A percentile compares a stretch with the other conserved stretches of the same genome.
Conservation (phyloP, 2,888 invertebrate genomes). For the Leucozona laternaria region DNA sequence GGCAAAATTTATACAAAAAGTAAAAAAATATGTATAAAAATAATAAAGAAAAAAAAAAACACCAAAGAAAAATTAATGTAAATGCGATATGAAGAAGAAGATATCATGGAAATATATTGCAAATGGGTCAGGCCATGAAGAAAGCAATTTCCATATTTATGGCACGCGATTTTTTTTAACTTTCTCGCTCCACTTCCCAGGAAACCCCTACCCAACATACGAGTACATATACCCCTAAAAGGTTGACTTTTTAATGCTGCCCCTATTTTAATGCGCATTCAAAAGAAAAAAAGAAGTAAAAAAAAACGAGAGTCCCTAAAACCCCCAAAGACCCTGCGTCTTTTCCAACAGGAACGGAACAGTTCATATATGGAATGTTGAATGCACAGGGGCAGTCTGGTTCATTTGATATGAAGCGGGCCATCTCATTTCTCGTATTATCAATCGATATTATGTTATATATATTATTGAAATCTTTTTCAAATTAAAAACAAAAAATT, state of each 20-base stretch:
- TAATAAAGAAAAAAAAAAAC: constrained; percentile 41
- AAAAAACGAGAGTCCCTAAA: constrained; percentile 50
- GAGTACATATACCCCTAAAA: neutral
- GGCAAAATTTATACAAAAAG: neutral
- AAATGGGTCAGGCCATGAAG: constrained; percentile 73
- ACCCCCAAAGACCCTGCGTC: constrained; percentile 24
- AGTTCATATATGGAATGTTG: neutral
- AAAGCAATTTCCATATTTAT: constrained; percentile 76
- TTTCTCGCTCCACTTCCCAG: constrained; percentile 21
- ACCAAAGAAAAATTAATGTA: constrained; percentile 71
- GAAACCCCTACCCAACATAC: neutral
- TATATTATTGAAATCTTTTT: too few species aligned
- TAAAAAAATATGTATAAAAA: too few species aligned
- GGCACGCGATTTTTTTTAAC: constrained; percentile 71
- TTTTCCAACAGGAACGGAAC: neutral
- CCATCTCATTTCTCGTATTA: neutral
- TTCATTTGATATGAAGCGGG: neutral
- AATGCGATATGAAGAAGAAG: constrained; percentile 75
- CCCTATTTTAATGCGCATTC: constrained; percentile 72
- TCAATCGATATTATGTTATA: too few species aligned
- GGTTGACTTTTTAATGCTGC: constrained; percentile 47
- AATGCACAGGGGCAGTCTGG: neutral
- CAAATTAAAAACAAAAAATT: too few species aligned
- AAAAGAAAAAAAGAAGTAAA: constrained; percentile 47
- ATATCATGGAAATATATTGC: constrained; percentile 75